These are phyloP conservation scores for Aradus depressus DNA, from an alignment of 2,888 invertebrate species.

Conservation along the genomic window DNA sequence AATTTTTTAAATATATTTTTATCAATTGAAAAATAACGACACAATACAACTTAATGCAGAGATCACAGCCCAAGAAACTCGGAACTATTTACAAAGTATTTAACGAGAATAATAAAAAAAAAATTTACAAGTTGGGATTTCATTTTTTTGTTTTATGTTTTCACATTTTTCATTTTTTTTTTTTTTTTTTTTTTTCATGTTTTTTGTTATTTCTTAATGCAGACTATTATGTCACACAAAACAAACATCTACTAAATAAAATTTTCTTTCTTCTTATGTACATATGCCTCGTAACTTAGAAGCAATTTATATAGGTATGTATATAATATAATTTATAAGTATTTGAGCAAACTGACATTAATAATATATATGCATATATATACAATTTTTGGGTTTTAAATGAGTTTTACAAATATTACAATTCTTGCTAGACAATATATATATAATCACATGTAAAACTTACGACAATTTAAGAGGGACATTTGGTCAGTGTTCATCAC, in stretches of 20 bases:
- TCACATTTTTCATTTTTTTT: too few relatives aligned
- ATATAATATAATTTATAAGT: conserved; percentile 29
- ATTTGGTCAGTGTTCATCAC: conserved; percentile 22
- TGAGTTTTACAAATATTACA: conserved; percentile 25
- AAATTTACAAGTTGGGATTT: conserved; percentile 29
- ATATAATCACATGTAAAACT: conserved; percentile 20
- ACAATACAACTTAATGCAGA: conserved; percentile 34
- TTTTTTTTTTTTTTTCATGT: too few relatives aligned
- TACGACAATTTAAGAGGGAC: conserved; percentile 14
- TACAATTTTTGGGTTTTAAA: conserved; percentile 21
- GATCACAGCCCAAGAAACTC: conserved; percentile 34
- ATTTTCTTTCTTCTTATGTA: conserved; percentile 23
- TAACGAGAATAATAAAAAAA: conserved; percentile 30
- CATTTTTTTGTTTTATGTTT: too few relatives aligned
- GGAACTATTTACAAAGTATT: conserved; percentile 32
- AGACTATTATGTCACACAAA: conserved; percentile 30
- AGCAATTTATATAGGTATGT: conserved; percentile 25
- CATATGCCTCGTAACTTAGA: conserved; percentile 22
- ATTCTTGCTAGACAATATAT: conserved; percentile 17
- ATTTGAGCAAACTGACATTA: conserved; percentile 32
- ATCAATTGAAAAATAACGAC: conserved; percentile 32
- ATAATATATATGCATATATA: conserved; percentile 19
- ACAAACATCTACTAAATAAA: conserved; percentile 30
- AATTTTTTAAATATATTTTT: conserved; percentile 29
- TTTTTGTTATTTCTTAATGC: too few relatives aligned